Evolutionary conservation across 2,888 invertebrate species (phyloP), one percentile per base, ranked within the genome.

Genomic region (Anagyrus pseudococci): DNA sequence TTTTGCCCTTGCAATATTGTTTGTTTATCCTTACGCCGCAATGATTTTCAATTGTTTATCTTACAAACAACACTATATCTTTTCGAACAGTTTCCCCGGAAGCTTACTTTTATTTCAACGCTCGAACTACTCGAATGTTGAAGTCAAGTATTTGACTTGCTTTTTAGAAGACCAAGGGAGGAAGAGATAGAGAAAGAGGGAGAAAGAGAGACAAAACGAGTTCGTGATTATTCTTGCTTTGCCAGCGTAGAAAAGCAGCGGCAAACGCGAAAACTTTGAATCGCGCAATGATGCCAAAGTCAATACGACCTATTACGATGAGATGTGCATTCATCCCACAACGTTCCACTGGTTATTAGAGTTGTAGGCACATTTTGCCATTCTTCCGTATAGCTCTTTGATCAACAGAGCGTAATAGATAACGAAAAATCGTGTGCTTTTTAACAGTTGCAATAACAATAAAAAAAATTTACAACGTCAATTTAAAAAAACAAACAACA

Each of bases 171-270:
- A 29, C 10, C 15, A 13, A 49, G 25, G 20, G 33, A 20, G 29
- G 33, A 49, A 13, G 49, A 49, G n/a, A n/a, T n/a, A n/a, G n/a
- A n/a, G n/a, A n/a, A n/a, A n/a, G n/a, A n/a, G n/a, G n/a, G 52
- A 22, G 22, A 52, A 26, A 37, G 41, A 8, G 33, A 37, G 8
- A 37, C 33, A 29, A 10, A 10, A 29, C 22, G 29, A 47, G 22
- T 8, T 50, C 20, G 20, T 20, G 23, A 52, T 52, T 52, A 29
- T 52, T 52, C 23, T 52, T 22, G 23, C 40, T 17, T 37, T 22
- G 20, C 6, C 17, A 13, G 50, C n/a, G 6, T n/a, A 22, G n/a
- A n/a, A 17, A 17, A 20, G n/a, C 13, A 6, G 29, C 4, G n/a
- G n/a, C 7, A n/a, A 48, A 13, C 17, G 19, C 22, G 2, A 19